phyloP scores from a whole-genome alignment of 2,888 invertebrate species.

The Cataglyphis cursor region DNA sequence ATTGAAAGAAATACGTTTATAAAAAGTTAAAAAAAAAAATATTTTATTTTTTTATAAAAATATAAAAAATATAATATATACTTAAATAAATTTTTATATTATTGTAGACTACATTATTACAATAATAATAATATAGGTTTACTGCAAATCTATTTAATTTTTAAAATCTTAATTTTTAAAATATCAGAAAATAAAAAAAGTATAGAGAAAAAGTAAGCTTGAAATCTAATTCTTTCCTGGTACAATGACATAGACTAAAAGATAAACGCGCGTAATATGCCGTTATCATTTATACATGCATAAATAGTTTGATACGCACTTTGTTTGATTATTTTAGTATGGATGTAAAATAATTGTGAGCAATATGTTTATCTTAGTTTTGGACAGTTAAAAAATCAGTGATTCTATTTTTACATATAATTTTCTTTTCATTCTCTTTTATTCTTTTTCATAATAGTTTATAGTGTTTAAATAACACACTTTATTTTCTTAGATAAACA shows the following conservation, averaged over 20 bases:
- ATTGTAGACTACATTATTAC: not conserved
- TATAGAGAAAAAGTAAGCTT: not conserved
- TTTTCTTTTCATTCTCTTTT: not conserved
- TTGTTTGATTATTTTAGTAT: not conserved
- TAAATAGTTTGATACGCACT: not conserved
- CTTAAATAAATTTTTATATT: not conserved
- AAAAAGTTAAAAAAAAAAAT: not conserved
- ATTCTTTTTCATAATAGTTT: not conserved
- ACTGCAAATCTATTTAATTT: constrained; percentile 1
- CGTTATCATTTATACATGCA: not conserved
- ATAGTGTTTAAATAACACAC: not conserved
- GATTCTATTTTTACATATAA: not conserved
- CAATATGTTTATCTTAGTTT: not conserved
- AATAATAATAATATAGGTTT: not conserved
- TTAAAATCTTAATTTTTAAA: not conserved
- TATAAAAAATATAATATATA: not conserved
- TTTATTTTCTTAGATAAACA: constrained; percentile 8
- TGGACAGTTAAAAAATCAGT: not conserved
- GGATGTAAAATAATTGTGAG: not conserved
- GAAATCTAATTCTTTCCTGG: not conserved
- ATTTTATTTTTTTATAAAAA: not conserved
- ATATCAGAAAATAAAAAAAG: not conserved
- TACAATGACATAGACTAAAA: not conserved
- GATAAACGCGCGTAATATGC: not conserved
- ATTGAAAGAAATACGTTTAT: not conserved